Conservation (phyloP, 2,113 vertebrate genomes). For the Prochilodus magdalenae region DNA sequence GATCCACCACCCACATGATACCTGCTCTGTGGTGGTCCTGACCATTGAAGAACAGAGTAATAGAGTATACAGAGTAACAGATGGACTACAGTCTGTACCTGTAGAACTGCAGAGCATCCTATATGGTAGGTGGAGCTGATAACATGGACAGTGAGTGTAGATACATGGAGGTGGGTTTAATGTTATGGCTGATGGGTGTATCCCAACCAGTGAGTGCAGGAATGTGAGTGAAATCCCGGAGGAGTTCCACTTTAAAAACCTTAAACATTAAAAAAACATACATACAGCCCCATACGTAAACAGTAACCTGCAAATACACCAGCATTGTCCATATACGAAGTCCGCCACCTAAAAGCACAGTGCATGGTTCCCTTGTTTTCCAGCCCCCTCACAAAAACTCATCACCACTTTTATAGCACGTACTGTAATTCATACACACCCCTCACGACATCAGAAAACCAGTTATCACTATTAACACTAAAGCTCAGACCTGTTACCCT, state of each 20-base stretch:
- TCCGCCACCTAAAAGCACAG: background rate
- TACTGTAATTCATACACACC: background rate
- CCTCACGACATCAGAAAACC: background rate
- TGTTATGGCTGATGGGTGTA: too few species aligned
- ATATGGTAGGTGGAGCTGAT: too few species aligned
- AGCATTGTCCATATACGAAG: background rate
- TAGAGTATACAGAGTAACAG: too few species aligned
- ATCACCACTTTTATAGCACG: background rate
- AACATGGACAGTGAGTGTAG: too few species aligned
- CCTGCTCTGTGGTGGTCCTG: too few species aligned
- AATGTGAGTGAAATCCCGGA: too few species aligned
- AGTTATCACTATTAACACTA: background rate
- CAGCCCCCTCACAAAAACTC: background rate
- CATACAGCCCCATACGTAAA: conserved; percentile 13
- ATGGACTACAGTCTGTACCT: too few species aligned
- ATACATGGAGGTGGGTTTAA: too few species aligned
- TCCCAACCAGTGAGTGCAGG: too few species aligned
- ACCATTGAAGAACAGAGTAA: too few species aligned
- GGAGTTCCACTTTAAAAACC: background rate
- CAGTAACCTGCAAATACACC: conserved; percentile 7
- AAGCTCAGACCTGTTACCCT: conserved; percentile 28
- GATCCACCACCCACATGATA: too few species aligned
- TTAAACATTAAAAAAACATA: background rate
- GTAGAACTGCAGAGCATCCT: too few species aligned
- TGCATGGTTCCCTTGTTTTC: background rate